Percentiles rank a stretch among this genome's conserved stretches.
phyloP scores from a whole-genome alignment of 2,797 vertebrate species.

The Alcedo atthis region DNA sequence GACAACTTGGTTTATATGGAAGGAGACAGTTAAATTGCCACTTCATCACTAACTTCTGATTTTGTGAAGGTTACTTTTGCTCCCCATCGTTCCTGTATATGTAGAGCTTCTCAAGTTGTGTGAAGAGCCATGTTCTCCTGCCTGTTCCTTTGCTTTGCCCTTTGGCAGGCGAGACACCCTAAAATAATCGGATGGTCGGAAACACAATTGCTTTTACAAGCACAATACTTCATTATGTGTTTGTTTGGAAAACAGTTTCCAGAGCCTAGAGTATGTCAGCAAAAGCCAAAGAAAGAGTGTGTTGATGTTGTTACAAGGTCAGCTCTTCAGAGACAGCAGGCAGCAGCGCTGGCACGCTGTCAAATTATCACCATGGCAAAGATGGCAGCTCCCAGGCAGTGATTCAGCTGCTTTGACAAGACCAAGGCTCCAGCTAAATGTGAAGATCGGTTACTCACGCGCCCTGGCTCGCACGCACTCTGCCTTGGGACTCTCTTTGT shows the following conservation, averaged over 20 bases:
- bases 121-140: neutral
- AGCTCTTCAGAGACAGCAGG: conserved; percentile 69
- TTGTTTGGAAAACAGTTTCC: conserved; percentile 77
- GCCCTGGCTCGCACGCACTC: neutral
- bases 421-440: conserved; percentile 30
- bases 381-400: conserved; percentile 46
- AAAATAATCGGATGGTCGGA: conserved; percentile 54
- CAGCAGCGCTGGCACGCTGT: conserved; percentile 60
- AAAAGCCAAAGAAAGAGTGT: conserved; percentile 70
- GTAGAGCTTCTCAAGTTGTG: neutral
- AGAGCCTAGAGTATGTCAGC: conserved; percentile 70
- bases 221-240: conserved; percentile 69
- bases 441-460: conserved; percentile 4
- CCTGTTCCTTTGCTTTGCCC: conserved; percentile 1
- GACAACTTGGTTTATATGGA: neutral
- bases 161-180: conserved; percentile 26
- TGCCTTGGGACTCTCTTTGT: neutral
- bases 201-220: conserved; percentile 72
- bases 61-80: neutral
- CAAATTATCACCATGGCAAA: conserved; percentile 64
- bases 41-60: neutral
- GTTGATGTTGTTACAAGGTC: conserved; percentile 74
- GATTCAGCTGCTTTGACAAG: conserved; percentile 72
- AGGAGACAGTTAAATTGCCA: neutral
- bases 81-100: neutral